Evolutionary conservation across 2,113 vertebrate species (phyloP).

Genomic region (Elanus axillaris): DNA sequence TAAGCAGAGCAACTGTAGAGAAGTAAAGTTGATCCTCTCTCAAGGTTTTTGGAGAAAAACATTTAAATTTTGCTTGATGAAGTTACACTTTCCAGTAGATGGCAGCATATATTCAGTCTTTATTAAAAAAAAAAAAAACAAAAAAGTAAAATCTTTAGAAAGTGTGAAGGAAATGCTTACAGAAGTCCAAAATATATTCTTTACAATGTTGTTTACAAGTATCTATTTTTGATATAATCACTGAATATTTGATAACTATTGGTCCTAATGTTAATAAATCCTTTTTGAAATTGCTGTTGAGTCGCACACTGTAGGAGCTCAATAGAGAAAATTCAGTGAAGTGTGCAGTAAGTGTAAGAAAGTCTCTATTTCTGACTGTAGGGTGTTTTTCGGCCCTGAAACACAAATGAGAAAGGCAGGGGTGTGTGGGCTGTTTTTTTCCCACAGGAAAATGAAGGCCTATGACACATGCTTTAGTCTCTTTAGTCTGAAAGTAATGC

Average conservation of each 20-base stretch:
- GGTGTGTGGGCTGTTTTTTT: not conserved
- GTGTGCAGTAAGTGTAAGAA: not conserved
- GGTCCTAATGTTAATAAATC: not conserved
- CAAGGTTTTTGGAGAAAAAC: not conserved
- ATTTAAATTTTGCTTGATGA: not conserved
- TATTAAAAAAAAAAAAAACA: not conserved
- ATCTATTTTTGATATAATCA: not conserved
- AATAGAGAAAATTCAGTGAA: not conserved
- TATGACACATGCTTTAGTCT: not conserved
- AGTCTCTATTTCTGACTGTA: not conserved
- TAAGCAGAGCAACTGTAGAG: not conserved
- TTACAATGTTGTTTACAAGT: not conserved
- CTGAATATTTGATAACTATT: not conserved
- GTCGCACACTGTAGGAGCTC: not conserved
- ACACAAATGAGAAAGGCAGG: not conserved
- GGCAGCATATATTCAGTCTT: conserved; percentile 72
- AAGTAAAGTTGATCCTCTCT: not conserved
- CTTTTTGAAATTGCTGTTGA: not conserved
- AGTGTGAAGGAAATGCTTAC: not conserved
- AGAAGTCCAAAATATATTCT: not conserved
- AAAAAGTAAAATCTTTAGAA: not conserved
- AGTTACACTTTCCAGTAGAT: conserved; percentile 65
- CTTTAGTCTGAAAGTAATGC: not conserved
- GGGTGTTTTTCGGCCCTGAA: not conserved
- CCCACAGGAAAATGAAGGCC: not conserved